phyloP scores from a whole-genome alignment of 2,888 invertebrate genomes.

The Cheilosia scutellata region DNA sequence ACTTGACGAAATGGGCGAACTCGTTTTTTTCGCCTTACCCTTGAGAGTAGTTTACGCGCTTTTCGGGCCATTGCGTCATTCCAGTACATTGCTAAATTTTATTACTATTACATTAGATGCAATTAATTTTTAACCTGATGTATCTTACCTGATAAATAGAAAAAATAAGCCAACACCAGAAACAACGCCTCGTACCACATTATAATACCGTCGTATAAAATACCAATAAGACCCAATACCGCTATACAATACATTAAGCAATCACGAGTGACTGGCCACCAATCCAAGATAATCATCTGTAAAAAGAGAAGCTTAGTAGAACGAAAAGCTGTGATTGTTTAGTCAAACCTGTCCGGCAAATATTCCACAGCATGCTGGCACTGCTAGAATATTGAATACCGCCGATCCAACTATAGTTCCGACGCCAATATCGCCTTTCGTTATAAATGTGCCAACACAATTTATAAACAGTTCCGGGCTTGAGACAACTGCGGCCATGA shows the following conservation, averaged over 20 bases:
- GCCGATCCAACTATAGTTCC: slow-evolving; percentile 94
- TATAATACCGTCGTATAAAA: slow-evolving; percentile 92
- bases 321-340: neutral
- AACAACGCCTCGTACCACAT: slow-evolving; percentile 94
- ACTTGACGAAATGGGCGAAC: slow-evolving; percentile 83
- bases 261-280: slow-evolving; percentile 94
- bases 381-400: slow-evolving; percentile 93
- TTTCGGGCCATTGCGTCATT: slow-evolving; percentile 86
- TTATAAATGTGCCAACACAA: slow-evolving; percentile 93
- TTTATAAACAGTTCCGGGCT: slow-evolving; percentile 96
- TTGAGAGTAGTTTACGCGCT: slow-evolving; percentile 79
- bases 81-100: slow-evolving; percentile 88
- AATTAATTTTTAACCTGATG: neutral
- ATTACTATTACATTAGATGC: slow-evolving; percentile 82
- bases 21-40: slow-evolving; percentile 83
- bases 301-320: slow-evolving; percentile 69
- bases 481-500: slow-evolving; percentile 97
- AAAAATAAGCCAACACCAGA: slow-evolving; percentile 87
- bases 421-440: slow-evolving; percentile 92
- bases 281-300: slow-evolving; percentile 91
- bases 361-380: slow-evolving; percentile 91
- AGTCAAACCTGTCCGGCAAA: slow-evolving; percentile 89
- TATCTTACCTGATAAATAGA: slow-evolving; percentile 89
- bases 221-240: slow-evolving; percentile 91
- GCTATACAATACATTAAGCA: slow-evolving; percentile 92